Conservation (phyloP, 2,113 vertebrate species). For the Anarrhichthys ocellatus region DNA sequence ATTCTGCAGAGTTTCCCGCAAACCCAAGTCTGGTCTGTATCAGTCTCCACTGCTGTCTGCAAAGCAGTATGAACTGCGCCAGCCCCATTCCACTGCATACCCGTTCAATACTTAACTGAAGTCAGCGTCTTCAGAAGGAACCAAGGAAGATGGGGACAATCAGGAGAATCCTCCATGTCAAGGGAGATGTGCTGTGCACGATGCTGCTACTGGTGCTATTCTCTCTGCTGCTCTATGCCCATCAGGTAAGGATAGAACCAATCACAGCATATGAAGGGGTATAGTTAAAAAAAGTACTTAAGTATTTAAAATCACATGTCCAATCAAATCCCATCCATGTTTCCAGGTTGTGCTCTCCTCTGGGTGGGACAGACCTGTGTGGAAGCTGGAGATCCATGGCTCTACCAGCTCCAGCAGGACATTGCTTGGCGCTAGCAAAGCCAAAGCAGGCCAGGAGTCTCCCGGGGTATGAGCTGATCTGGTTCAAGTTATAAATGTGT, state of each 20-base stretch:
- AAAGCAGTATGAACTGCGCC: neutral
- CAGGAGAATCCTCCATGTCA: slow-evolving; percentile 87
- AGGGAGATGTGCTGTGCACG: slow-evolving; percentile 89
- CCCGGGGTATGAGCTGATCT: slow-evolving; percentile 28
- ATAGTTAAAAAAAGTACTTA: neutral
- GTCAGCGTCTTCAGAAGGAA: slow-evolving; percentile 3
- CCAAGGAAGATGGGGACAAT: slow-evolving; percentile 74
- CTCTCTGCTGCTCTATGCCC: slow-evolving; percentile 88
- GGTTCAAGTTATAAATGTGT: neutral
- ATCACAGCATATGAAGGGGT: neutral
- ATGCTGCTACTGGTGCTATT: slow-evolving; percentile 85
- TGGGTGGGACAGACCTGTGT: slow-evolving; percentile 41
- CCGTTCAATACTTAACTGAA: neutral
- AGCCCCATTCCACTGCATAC: neutral
- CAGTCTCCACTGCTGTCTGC: neutral
- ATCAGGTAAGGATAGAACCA: slow-evolving; percentile 71
- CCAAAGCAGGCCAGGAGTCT: slow-evolving; percentile 39
- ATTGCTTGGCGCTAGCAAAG: slow-evolving; percentile 51
- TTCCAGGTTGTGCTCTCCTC: slow-evolving; percentile 61
- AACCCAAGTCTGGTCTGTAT: neutral
- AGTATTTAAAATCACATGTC: neutral
- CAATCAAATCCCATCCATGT: neutral
- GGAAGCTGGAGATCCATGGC: slow-evolving; percentile 50
- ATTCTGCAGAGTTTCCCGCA: neutral
- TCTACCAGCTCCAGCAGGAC: slow-evolving; percentile 68